These are phyloP conservation scores for Halcyon leucocephala DNA, from an alignment of 2,797 vertebrate genomes.

Conservation along the genomic window DNA sequence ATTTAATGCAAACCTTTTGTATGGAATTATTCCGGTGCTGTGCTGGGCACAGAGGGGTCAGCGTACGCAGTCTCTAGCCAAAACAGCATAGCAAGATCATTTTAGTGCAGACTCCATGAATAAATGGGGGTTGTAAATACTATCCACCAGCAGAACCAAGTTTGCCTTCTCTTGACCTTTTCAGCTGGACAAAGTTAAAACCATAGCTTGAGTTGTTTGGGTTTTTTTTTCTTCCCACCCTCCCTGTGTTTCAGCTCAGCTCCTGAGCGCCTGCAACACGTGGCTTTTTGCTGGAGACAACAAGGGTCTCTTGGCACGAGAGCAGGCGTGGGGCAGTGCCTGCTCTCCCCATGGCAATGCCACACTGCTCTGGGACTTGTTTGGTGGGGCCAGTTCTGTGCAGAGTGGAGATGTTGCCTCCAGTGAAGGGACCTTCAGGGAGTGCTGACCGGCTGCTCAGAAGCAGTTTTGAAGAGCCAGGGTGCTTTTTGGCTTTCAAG, in stretches of 20 bases:
- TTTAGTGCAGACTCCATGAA: constrained; percentile 46
- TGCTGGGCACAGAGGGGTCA: constrained; percentile 61
- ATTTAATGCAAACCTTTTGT: constrained; percentile 86
- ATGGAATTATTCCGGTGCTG: constrained; percentile 66
- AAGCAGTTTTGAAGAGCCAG: neutral
- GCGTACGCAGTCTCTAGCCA: constrained; percentile 19
- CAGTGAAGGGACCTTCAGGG: neutral
- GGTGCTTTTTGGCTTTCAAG: neutral
- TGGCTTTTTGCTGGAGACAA: neutral
- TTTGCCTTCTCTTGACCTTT: constrained; percentile 45
- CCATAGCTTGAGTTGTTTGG: neutral
- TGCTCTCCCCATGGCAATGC: neutral
- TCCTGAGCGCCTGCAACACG: neutral
- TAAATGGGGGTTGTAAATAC: constrained; percentile 31
- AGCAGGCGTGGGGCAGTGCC: neutral
- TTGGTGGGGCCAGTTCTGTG: neutral
- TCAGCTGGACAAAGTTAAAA: constrained; percentile 42
- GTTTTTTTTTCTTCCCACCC: neutral
- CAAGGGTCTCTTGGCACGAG: neutral
- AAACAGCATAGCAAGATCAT: constrained; percentile 54
- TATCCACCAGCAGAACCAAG: constrained; percentile 43
- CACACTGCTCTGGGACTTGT: neutral
- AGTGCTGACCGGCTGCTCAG: neutral
- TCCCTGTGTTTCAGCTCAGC: neutral
- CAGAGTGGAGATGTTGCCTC: neutral